phyloP scores from a whole-genome alignment of 2,888 invertebrate genomes.

The Ramazzottius varieornatus region DNA sequence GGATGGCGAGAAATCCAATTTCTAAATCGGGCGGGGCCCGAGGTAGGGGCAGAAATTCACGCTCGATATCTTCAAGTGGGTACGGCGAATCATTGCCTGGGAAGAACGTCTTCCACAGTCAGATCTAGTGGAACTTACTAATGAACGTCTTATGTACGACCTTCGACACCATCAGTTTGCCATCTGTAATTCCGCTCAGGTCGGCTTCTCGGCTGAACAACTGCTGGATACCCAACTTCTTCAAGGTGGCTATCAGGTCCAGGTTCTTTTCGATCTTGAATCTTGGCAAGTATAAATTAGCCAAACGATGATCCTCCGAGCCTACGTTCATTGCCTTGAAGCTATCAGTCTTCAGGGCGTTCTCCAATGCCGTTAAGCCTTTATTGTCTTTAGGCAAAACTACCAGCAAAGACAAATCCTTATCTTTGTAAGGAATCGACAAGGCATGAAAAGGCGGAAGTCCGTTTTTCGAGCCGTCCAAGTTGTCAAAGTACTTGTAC shows the following conservation, averaged over 20 bases:
- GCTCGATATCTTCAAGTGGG: too few relatives aligned
- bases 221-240: constrained; percentile 7
- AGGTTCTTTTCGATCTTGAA: constrained; percentile 5
- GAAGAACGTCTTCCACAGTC: too few relatives aligned
- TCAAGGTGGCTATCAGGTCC: constrained; percentile 31
- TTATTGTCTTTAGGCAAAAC: not conserved
- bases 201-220: constrained; percentile 10
- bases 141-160: constrained; percentile 12
- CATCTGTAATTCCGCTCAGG: constrained; percentile 8
- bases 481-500: not conserved
- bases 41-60: too few relatives aligned
- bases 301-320: constrained; percentile 16
- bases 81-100: too few relatives aligned
- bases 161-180: constrained; percentile 8
- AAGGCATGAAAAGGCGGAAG: not conserved
- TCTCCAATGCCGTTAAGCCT: not conserved
- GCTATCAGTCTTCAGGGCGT: constrained; percentile 15
- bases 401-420: not conserved
- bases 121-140: too few relatives aligned
- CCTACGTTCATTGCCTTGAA: constrained; percentile 14
- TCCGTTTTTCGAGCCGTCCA: too few relatives aligned
- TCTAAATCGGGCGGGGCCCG: too few relatives aligned
- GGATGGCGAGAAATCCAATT: too few relatives aligned
- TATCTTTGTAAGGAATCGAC: not conserved
- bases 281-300: constrained; percentile 40